phyloP scores from a whole-genome alignment of 92 coral and sea anemone genomes.

The Anthopleura xanthogrammica region DNA sequence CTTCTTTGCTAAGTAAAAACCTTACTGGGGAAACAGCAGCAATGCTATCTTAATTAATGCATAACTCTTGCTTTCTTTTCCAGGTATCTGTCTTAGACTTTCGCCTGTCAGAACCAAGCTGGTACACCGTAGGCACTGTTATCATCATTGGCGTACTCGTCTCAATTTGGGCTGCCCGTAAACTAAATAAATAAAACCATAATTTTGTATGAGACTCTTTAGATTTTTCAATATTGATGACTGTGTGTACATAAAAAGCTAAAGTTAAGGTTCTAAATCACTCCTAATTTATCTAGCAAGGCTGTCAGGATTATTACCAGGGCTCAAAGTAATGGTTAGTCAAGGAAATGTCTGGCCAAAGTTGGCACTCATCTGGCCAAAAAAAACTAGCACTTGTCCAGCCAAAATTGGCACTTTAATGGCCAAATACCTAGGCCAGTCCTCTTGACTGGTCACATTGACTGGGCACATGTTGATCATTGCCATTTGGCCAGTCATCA shows the following conservation, averaged over 20 bases:
- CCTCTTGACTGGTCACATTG: no score
- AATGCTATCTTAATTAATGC: background rate
- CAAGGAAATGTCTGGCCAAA: no score
- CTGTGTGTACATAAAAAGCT: constrained; percentile 7
- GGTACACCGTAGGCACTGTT: constrained; percentile 86
- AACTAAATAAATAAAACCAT: constrained; percentile 40
- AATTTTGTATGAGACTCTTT: constrained; percentile 4
- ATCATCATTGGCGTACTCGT: constrained; percentile 58
- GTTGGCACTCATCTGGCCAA: no score
- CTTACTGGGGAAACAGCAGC: background rate
- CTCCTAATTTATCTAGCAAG: background rate
- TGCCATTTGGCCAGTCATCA: no score
- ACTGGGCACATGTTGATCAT: no score
- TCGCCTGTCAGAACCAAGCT: constrained; percentile 89
- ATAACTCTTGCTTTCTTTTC: constrained; percentile 9
- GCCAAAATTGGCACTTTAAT: no score
- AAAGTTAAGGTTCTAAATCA: background rate
- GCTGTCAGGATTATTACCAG: background rate
- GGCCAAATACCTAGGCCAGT: no score
- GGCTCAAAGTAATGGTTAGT: no score
- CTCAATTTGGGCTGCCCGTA: constrained; percentile 56
- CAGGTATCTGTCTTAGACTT: constrained; percentile 79
- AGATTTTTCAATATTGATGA: constrained; percentile 10
- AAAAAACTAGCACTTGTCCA: no score
- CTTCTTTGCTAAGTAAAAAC: no score